Conservation (phyloP, 2,113 vertebrate genomes). For the Arvicanthis niloticus region DNA sequence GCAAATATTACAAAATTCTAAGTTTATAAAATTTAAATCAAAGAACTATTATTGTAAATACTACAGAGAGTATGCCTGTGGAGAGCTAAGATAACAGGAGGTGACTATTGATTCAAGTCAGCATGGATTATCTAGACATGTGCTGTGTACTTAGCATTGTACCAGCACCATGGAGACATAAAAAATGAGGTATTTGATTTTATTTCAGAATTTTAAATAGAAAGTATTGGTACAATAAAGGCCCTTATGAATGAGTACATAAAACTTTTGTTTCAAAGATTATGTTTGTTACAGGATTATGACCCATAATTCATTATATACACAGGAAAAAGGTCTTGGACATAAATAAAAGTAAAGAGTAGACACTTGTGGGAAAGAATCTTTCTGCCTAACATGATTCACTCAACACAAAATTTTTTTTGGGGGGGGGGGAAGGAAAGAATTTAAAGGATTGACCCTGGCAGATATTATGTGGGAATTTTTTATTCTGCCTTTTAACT, state of each 20-base stretch:
- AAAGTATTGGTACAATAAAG: not conserved
- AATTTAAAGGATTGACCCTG: not conserved
- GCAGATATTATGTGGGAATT: not conserved
- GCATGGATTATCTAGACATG: not conserved
- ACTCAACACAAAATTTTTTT: not conserved
- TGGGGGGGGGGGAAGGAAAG: not conserved
- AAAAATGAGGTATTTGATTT: slow-evolving; percentile 1
- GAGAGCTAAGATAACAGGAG: not conserved
- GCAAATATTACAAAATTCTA: not conserved
- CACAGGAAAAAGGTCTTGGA: rapidly evolving
- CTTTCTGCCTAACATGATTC: not conserved
- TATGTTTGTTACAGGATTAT: not conserved
- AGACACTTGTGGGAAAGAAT: not conserved
- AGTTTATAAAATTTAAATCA: not conserved
- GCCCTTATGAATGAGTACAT: not conserved
- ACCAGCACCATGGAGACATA: not conserved
- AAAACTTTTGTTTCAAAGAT: not conserved
- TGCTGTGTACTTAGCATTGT: not conserved
- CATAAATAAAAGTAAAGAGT: rapidly evolving
- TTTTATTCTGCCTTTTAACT: slow-evolving; percentile 6
- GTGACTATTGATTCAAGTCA: not conserved
- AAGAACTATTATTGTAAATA: not conserved
- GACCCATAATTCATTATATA: not conserved
- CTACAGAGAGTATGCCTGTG: not conserved
- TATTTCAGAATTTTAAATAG: not conserved